Evolutionary conservation across 2,113 vertebrate genomes (phyloP).

Genomic region (Semnopithecus entellus): DNA sequence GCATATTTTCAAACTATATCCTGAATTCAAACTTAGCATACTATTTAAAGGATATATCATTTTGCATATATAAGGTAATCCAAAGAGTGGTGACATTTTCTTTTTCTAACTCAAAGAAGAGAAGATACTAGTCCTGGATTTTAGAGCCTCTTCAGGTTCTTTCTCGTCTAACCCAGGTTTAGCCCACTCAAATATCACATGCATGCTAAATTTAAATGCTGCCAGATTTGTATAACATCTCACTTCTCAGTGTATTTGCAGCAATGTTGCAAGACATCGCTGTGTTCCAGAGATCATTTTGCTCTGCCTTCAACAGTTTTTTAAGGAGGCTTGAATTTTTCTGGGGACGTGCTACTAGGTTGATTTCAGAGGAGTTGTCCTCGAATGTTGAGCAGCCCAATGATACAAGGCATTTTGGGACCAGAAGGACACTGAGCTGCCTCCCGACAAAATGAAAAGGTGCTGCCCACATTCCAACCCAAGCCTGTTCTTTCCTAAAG

Average conservation of each 20-base stretch:
- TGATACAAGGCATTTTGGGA: neutral
- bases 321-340: neutral
- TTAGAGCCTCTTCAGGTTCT: too few relatives aligned
- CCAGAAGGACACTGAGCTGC: neutral
- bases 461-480: neutral
- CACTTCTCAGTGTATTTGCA: neutral
- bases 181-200: neutral
- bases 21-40: neutral
- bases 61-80: neutral
- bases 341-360: neutral
- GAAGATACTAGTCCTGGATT: neutral
- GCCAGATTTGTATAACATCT: neutral
- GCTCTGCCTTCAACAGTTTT: neutral
- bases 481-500: neutral
- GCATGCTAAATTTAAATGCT: conserved; percentile 33
- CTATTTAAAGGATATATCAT: neutral
- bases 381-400: neutral
- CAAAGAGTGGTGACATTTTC: neutral
- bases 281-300: neutral
- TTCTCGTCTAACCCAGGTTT: neutral
- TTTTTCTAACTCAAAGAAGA: neutral
- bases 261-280: neutral
- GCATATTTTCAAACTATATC: neutral
- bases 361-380: neutral
- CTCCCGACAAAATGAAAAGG: neutral